phyloP scores from a whole-genome alignment of 2,888 invertebrate genomes.

The Pocota personata region DNA sequence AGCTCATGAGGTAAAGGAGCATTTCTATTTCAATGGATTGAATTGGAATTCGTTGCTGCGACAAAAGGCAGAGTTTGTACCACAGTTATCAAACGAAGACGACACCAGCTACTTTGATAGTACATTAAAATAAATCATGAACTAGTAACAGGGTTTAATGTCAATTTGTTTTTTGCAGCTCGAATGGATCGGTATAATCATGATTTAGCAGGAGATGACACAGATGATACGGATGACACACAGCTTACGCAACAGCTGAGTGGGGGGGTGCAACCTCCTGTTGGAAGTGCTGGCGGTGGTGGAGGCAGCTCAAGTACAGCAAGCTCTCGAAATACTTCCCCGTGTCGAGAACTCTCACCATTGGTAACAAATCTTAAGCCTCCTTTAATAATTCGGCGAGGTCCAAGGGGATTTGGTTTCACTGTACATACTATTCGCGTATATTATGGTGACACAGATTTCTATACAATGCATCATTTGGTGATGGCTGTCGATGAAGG shows the following conservation, averaged over 20 bases:
- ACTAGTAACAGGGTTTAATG: not conserved
- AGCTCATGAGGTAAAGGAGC: conserved; percentile 87
- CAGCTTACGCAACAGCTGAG: conserved; percentile 82
- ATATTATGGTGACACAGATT: conserved; percentile 98
- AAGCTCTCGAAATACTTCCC: conserved; percentile 96
- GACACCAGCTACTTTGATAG: conserved; percentile 99
- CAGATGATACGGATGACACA: conserved; percentile 91
- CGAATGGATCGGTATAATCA: conserved; percentile 93
- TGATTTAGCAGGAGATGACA: conserved; percentile 88
- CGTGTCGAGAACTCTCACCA: conserved; percentile 96
- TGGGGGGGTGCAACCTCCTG: conserved; percentile 78
- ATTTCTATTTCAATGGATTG: conserved; percentile 95
- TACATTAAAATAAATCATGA: conserved; percentile 79
- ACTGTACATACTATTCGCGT: conserved; percentile 99
- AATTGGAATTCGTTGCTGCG: conserved; percentile 98
- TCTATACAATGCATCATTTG: conserved; percentile 99
- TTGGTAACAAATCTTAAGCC: conserved; percentile 89
- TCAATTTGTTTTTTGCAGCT: conserved; percentile 82
- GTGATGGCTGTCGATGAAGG: conserved; percentile 95
- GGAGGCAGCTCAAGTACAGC: conserved; percentile 89
- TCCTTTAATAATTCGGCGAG: conserved; percentile 93
- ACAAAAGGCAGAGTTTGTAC: conserved; percentile 99
- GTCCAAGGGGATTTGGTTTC: conserved; percentile 98
- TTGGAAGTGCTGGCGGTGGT: conserved; percentile 75
- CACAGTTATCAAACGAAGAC: conserved; percentile 96